phyloP scores from a whole-genome alignment of 2,888 invertebrate species.

The Dryobotodes eremita region DNA sequence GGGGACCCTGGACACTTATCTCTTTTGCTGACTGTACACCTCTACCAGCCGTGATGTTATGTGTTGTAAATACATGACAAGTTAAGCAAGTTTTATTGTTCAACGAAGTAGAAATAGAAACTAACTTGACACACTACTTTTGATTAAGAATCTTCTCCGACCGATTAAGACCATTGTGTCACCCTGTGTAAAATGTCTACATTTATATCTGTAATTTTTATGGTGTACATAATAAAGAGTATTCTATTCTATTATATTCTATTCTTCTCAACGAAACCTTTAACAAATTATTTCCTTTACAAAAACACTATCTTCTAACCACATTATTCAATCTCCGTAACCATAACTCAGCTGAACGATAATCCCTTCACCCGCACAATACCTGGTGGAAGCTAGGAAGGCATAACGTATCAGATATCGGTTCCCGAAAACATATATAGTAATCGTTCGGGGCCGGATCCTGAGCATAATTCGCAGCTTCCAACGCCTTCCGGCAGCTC shows the following conservation, averaged over 20 bases:
- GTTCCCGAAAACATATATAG: conserved; percentile 58
- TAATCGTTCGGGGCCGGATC: conserved; percentile 58
- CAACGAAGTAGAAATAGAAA: background rate
- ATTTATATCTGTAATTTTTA: too few relatives aligned
- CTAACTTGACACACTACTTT: background rate
- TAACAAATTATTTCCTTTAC: background rate
- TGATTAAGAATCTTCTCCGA: background rate
- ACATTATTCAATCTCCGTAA: conserved; percentile 18
- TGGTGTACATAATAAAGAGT: too few relatives aligned
- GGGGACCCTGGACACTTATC: too few relatives aligned
- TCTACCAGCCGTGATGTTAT: background rate
- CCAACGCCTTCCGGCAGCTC: conserved; percentile 64
- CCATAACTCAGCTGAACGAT: conserved; percentile 37
- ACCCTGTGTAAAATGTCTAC: too few relatives aligned
- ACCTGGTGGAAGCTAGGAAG: conserved; percentile 52
- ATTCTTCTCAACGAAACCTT: background rate
- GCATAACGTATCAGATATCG: conserved; percentile 58
- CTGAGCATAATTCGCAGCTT: conserved; percentile 69
- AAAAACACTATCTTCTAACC: conserved; percentile 4
- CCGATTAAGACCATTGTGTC: too few relatives aligned
- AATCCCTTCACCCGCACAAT: conserved; percentile 47
- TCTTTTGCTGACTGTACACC: too few relatives aligned
- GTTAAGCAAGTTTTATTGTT: background rate
- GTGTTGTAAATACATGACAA: background rate
- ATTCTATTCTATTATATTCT: too few relatives aligned